phyloP scores from a whole-genome alignment of 2,888 invertebrate species.

The Pseudoips prasinana region DNA sequence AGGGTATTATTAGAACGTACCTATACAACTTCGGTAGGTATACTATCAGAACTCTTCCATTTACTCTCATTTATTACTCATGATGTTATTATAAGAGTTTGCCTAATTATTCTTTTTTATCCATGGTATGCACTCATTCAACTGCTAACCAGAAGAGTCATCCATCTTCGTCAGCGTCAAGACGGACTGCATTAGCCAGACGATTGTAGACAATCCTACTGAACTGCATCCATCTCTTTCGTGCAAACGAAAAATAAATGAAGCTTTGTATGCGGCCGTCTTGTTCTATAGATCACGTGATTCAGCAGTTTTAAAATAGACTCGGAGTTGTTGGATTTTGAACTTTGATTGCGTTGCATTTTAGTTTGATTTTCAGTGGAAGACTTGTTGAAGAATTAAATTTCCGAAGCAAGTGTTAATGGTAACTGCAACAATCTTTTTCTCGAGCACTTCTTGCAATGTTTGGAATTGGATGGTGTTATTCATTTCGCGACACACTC shows the following conservation, averaged over 20 bases:
- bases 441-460: constrained; percentile 49
- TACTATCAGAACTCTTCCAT: constrained; percentile 15
- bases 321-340: constrained; percentile 26
- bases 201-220: constrained; percentile 37
- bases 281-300: constrained; percentile 62
- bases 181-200: constrained; percentile 70
- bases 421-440: constrained; percentile 65
- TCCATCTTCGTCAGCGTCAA: constrained; percentile 74
- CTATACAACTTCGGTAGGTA: too few relatives aligned
- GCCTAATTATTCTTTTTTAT: constrained; percentile 39
- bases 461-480: constrained; percentile 56
- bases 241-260: constrained; percentile 32
- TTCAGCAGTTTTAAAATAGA: constrained; percentile 55
- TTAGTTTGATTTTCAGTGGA: constrained; percentile 26
- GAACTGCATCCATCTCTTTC: constrained; percentile 51
- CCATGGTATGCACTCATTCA: constrained; percentile 57
- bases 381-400: constrained; percentile 49
- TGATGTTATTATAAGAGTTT: constrained; percentile 26
- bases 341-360: neutral
- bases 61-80: constrained; percentile 25
- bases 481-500: constrained; percentile 48
- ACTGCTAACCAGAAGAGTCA: constrained; percentile 60
- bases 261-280: constrained; percentile 44
- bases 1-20: too few relatives aligned
- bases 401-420: constrained; percentile 66